Evolutionary conservation across 2,113 vertebrate genomes (phyloP).

Genomic region (Triplophysa siluroides): DNA sequence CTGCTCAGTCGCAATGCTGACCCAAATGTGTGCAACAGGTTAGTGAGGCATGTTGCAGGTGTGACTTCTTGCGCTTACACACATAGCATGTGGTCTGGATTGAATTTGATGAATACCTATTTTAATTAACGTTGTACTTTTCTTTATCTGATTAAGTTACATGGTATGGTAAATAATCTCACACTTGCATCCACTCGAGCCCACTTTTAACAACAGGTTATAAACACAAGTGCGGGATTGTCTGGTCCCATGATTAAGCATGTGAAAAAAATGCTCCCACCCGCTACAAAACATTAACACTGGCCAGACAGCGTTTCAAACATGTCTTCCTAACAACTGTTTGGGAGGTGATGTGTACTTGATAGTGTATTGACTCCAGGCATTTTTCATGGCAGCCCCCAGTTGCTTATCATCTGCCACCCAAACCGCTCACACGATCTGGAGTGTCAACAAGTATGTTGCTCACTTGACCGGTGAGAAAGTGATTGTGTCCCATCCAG

Average conservation of each 20-base stretch:
- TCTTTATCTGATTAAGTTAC: background rate
- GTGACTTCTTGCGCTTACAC: constrained; percentile 12
- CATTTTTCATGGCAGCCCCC: constrained; percentile 29
- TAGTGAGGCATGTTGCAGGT: constrained; percentile 59
- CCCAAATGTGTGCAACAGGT: constrained; percentile 87
- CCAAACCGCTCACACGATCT: constrained; percentile 41
- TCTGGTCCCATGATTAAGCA: background rate
- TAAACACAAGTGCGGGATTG: background rate
- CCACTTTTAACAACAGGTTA: background rate
- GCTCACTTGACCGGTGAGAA: constrained; percentile 58
- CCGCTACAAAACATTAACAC: background rate
- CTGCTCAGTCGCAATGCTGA: constrained; percentile 89
- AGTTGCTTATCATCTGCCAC: constrained; percentile 52
- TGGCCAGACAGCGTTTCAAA: constrained; percentile 18
- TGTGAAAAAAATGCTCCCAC: background rate
- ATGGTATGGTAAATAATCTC: background rate
- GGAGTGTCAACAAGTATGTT: constrained; percentile 48
- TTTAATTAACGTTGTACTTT: background rate
- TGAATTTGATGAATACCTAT: background rate
- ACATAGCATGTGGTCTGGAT: background rate
- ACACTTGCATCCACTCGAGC: background rate
- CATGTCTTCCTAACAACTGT: constrained; percentile 21
- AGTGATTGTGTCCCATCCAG: constrained; percentile 70
- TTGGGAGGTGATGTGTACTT: constrained; percentile 27
- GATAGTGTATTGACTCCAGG: constrained; percentile 20